Evolutionary conservation across 2,797 vertebrate species (phyloP).

Genomic region (Dipus sagitta): DNA sequence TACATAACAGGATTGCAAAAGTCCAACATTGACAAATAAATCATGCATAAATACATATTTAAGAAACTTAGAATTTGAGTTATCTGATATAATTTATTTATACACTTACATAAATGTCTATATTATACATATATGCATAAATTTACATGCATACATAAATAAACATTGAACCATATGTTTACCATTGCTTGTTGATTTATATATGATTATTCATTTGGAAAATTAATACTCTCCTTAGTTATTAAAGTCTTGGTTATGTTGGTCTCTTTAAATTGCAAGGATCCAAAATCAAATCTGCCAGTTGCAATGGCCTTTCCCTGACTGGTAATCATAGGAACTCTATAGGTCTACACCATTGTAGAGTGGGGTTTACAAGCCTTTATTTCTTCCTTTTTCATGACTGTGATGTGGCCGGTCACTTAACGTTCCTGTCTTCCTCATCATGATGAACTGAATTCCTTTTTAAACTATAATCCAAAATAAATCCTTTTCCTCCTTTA

Average conservation of each 20-base stretch:
- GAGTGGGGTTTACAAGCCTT: neutral
- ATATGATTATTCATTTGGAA: slow-evolving; percentile 34
- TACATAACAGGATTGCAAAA: neutral
- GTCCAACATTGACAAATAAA: slow-evolving; percentile 25
- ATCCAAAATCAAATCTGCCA: neutral
- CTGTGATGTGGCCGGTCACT: too few species aligned
- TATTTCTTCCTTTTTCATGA: too few species aligned
- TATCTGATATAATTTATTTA: neutral
- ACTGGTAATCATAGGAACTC: neutral
- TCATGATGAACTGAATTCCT: too few species aligned
- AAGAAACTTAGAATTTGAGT: neutral
- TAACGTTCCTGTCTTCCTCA: too few species aligned
- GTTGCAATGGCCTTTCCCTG: neutral
- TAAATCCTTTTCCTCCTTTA: too few species aligned
- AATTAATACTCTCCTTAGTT: neutral
- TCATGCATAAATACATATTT: slow-evolving; percentile 15
- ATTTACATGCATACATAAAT: neutral
- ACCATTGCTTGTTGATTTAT: neutral
- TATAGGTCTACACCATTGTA: neutral
- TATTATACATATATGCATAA: neutral
- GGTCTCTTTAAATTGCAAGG: neutral
- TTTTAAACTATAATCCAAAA: too few species aligned
- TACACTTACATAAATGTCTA: neutral
- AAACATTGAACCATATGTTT: neutral
- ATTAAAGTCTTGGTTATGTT: neutral